Evolutionary conservation across 1,140 invertebrate genomes (phyloP).

Genomic region (Elysia chlorotica): DNA sequence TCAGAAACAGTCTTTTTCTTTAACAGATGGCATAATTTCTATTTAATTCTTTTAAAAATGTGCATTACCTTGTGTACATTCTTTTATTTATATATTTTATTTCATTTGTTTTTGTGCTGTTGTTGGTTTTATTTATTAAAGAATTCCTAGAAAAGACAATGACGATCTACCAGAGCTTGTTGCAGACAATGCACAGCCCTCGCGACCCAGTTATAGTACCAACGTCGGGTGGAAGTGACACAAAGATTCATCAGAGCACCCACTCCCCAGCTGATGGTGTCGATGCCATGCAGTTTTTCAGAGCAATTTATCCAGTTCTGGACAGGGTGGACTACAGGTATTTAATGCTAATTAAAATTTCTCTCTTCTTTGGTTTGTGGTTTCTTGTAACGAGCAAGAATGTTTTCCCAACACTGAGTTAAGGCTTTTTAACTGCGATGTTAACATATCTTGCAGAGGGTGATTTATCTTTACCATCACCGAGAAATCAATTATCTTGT

Average conservation of each 20-base stretch:
- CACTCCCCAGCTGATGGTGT: constrained; percentile 50
- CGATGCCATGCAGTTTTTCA: constrained; percentile 56
- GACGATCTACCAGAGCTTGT: constrained; percentile 51
- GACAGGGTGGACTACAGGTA: constrained; percentile 53
- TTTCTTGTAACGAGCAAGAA: neutral
- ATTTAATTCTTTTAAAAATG: no score
- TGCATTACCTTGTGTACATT: no score
- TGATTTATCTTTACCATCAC: neutral
- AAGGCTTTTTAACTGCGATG: neutral
- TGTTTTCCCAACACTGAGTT: neutral
- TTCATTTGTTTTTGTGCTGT: neutral
- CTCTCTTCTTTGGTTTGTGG: neutral
- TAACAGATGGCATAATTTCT: no score
- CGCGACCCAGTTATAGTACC: constrained; percentile 58
- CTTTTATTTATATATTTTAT: no score
- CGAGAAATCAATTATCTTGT: neutral
- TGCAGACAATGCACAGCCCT: constrained; percentile 47
- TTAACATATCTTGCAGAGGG: neutral
- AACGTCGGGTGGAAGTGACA: constrained; percentile 41
- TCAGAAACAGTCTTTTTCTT: no score
- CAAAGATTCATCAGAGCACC: constrained; percentile 38
- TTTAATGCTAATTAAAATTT: neutral
- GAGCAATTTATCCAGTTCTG: constrained; percentile 48
- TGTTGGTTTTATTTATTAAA: constrained; percentile 14
- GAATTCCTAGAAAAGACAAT: constrained; percentile 56